Evolutionary conservation across 1,140 invertebrate genomes (phyloP).

Genomic region (Bombus cullumanus): DNA sequence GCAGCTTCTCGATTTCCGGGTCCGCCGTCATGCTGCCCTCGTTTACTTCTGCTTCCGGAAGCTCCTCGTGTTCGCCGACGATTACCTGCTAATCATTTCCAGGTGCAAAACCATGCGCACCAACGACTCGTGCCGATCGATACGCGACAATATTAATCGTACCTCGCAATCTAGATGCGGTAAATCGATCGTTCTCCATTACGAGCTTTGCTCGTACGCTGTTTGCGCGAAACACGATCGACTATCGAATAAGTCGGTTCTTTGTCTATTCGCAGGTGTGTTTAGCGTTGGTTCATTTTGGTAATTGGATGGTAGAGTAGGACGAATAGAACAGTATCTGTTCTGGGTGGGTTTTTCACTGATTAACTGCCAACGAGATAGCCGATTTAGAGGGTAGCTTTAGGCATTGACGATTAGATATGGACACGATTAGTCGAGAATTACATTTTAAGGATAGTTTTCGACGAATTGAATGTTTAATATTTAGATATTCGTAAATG

Average conservation of each 20-base stretch:
- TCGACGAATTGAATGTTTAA: not conserved
- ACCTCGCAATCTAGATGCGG: constrained; percentile 59
- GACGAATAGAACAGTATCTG: not conserved
- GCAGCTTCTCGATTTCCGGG: constrained; percentile 84
- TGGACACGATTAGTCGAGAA: not conserved
- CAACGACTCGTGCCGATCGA: constrained; percentile 66
- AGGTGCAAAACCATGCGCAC: constrained; percentile 69
- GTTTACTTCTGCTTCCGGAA: constrained; percentile 71
- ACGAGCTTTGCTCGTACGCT: not conserved
- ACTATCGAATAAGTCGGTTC: not conserved
- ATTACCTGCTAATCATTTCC: constrained; percentile 72
- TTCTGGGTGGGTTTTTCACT: not conserved
- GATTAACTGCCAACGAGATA: not conserved
- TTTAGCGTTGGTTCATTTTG: not conserved
- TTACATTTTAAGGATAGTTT: not conserved
- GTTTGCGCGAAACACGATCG: not conserved
- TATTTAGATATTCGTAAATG: not conserved
- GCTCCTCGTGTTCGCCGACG: constrained; percentile 71
- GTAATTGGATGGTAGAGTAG: not conserved
- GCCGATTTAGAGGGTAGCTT: not conserved
- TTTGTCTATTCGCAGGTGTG: not conserved
- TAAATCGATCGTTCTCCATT: constrained; percentile 66
- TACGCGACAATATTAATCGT: constrained; percentile 70
- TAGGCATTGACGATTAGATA: too few relatives aligned
- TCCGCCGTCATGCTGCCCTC: constrained; percentile 78